These are phyloP conservation scores for Whitmania pigra DNA, from an alignment of 1,140 invertebrate species.

Conservation along the genomic window DNA sequence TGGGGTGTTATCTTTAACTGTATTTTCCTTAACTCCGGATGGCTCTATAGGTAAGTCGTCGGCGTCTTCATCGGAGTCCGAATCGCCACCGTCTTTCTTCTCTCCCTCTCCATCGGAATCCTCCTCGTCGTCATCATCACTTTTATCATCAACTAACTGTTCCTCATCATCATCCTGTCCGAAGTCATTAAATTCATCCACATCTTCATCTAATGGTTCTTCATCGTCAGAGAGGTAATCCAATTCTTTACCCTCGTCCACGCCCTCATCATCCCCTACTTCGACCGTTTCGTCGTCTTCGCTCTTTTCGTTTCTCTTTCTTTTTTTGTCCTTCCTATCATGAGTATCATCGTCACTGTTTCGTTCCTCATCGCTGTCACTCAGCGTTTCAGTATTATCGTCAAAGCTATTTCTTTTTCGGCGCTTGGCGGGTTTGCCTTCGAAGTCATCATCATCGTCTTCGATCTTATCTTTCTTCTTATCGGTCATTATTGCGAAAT, in stretches of 20 bases:
- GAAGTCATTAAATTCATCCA: no score
- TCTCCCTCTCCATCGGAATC: no score
- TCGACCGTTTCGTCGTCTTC: neutral
- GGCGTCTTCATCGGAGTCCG: no score
- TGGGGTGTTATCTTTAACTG: no score
- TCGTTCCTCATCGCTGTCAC: constrained; percentile 68
- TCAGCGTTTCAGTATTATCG: neutral
- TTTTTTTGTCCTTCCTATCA: neutral
- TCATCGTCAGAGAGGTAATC: constrained; percentile 43
- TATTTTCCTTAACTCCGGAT: no score
- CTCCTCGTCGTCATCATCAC: no score
- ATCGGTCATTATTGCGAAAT: no score
- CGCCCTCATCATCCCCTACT: constrained; percentile 75
- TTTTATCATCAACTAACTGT: no score
- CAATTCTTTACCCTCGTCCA: constrained; percentile 78
- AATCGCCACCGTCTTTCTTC: no score
- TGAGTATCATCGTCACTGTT: constrained; percentile 39
- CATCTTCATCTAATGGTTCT: no score
- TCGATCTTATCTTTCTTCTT: constrained; percentile 65
- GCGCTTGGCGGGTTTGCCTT: constrained; percentile 38
- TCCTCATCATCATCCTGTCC: no score
- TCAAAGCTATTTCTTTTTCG: constrained; percentile 34
- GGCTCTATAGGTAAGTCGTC: no score
- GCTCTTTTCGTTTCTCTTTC: neutral
- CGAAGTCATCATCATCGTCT: constrained; percentile 59